These are phyloP conservation scores for Neosilurus mollespiculum DNA, from an alignment of 2,797 vertebrate genomes.

Conservation along the genomic window DNA sequence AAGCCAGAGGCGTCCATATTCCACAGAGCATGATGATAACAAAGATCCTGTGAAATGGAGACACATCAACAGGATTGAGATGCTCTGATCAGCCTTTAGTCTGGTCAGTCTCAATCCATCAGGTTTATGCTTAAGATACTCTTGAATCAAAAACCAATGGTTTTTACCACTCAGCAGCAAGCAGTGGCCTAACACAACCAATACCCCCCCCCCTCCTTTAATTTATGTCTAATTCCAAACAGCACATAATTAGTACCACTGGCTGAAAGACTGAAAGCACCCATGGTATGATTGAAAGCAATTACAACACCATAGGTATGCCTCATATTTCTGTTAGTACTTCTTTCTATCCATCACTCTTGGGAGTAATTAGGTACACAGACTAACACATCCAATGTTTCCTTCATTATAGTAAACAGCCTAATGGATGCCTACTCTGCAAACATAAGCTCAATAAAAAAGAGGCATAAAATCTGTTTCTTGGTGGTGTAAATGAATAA, in stretches of 20 bases:
- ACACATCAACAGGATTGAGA: slow-evolving; percentile 41
- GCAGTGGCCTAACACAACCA: background rate
- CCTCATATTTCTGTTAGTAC: slow-evolving; percentile 32
- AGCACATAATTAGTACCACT: slow-evolving; percentile 12
- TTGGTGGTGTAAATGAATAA: slow-evolving; percentile 66
- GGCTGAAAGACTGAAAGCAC: slow-evolving; percentile 16
- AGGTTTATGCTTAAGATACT: slow-evolving; percentile 34
- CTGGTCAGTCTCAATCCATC: slow-evolving; percentile 36
- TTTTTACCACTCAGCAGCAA: background rate
- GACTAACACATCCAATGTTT: slow-evolving; percentile 50
- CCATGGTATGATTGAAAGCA: background rate
- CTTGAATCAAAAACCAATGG: slow-evolving; percentile 8
- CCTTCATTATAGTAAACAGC: slow-evolving; percentile 44
- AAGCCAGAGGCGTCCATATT: slow-evolving; percentile 53
- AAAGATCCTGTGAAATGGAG: slow-evolving; percentile 37
- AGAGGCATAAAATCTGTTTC: slow-evolving; percentile 47
- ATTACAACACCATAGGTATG: slow-evolving; percentile 28
- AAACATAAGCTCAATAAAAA: slow-evolving; percentile 21
- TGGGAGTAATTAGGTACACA: slow-evolving; percentile 50
- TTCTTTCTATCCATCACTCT: slow-evolving; percentile 48
- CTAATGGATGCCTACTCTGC: slow-evolving; percentile 40
- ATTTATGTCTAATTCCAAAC: slow-evolving; percentile 24
- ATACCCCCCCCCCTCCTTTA: too few relatives aligned
- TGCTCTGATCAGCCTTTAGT: slow-evolving; percentile 43
- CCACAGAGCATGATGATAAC: slow-evolving; percentile 42